phyloP scores from a whole-genome alignment of 2,113 vertebrate genomes.

The Mesocricetus auratus region DNA sequence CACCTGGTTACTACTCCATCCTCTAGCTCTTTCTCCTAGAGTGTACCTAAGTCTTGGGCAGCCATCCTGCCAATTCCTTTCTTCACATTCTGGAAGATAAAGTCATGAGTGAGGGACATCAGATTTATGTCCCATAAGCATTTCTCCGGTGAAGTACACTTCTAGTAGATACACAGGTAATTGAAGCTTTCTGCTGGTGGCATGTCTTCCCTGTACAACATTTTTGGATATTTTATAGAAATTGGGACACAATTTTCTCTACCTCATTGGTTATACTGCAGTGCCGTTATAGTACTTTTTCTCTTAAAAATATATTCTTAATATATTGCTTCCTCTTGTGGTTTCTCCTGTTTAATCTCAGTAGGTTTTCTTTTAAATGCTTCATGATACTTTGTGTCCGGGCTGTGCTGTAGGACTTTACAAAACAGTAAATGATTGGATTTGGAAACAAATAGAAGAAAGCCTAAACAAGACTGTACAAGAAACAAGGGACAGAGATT shows the following conservation, averaged over 20 bases:
- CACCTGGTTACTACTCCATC: background rate
- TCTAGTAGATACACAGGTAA: background rate
- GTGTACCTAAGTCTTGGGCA: background rate
- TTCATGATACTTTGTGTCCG: background rate
- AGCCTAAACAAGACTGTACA: background rate
- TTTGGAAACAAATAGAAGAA: constrained; percentile 13
- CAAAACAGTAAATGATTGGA: background rate
- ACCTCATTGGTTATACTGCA: background rate
- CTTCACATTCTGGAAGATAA: constrained; percentile 47
- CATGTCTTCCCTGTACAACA: background rate
- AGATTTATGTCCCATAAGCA: background rate
- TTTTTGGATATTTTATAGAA: background rate
- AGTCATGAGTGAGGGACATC: background rate
- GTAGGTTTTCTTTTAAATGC: constrained; percentile 21
- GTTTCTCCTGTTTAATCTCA: background rate
- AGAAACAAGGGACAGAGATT: background rate
- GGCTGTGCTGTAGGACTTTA: background rate
- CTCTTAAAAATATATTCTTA: background rate
- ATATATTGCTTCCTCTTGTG: background rate
- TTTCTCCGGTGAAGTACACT: constrained; percentile 2
- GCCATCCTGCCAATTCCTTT: background rate
- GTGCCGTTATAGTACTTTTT: background rate
- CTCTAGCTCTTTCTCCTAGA: background rate
- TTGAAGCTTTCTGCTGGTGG: background rate
- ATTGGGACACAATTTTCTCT: background rate